Evolutionary conservation across 2,888 invertebrate species (phyloP).

Genomic region (Pollenia griseotomentosa): DNA sequence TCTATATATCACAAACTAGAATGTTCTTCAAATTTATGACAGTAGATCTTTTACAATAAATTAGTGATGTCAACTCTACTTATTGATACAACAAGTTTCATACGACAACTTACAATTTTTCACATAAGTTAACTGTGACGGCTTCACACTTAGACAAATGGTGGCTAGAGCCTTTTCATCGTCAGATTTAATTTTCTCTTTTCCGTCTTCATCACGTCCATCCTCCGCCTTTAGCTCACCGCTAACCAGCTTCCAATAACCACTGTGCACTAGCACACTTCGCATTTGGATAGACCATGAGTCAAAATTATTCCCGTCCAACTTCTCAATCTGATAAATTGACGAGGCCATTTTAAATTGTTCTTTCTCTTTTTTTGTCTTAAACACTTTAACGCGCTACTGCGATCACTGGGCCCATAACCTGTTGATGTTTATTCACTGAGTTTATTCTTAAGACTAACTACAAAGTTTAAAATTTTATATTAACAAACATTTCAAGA

Average conservation of each 20-base stretch:
- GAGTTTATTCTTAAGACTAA: no score
- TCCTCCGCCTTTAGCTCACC: conserved; percentile 26
- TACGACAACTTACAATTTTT: conserved; percentile 9
- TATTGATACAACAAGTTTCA: no score
- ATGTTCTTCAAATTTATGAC: no score
- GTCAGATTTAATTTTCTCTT: conserved; percentile 9
- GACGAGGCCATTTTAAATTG: conserved; percentile 12
- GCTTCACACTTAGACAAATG: conserved; percentile 55
- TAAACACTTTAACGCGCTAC: no score
- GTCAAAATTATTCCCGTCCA: conserved; percentile 53
- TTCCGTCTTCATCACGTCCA: not conserved
- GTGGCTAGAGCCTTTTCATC: conserved; percentile 41
- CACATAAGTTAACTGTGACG: conserved; percentile 15
- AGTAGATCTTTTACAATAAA: no score
- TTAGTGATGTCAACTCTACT: no score
- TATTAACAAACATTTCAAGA: no score
- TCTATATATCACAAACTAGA: no score
- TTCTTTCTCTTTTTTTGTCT: no score
- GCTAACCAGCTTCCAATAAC: conserved; percentile 54
- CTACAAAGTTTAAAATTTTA: no score
- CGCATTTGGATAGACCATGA: conserved; percentile 56
- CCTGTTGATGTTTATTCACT: no score
- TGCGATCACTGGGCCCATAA: no score
- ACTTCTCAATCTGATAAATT: conserved; percentile 57
- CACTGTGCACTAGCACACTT: conserved; percentile 55